Evolutionary conservation across 2,888 invertebrate genomes (phyloP).

Genomic region (Euphydryas editha): DNA sequence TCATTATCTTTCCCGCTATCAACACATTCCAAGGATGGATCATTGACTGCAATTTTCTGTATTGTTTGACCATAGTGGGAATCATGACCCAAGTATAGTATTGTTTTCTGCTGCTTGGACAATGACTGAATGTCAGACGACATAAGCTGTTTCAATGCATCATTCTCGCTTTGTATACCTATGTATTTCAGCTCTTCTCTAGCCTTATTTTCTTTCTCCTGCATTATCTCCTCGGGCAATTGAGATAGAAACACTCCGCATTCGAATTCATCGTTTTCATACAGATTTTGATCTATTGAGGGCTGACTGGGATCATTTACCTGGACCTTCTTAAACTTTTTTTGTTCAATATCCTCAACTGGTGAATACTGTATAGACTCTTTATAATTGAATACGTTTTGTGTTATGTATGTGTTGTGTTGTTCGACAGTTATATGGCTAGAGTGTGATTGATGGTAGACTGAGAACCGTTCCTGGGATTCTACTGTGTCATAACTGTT

Average conservation of each 20-base stretch:
- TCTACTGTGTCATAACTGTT: constrained; percentile 57
- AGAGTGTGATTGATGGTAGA: constrained; percentile 53
- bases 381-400: constrained; percentile 66
- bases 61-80: constrained; percentile 68
- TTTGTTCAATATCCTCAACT: constrained; percentile 54
- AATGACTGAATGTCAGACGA: constrained; percentile 64
- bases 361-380: constrained; percentile 54
- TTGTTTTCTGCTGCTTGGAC: constrained; percentile 69
- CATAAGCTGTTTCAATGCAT: constrained; percentile 72
- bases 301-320: constrained; percentile 46
- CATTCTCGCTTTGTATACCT: constrained; percentile 58
- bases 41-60: constrained; percentile 71
- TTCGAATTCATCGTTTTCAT: constrained; percentile 66
- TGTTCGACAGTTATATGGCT: constrained; percentile 64
- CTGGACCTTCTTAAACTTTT: constrained; percentile 52
- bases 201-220: constrained; percentile 58
- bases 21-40: constrained; percentile 60
- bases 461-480: constrained; percentile 53
- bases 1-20: constrained; percentile 51
- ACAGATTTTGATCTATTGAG: constrained; percentile 46
- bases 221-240: constrained; percentile 62
- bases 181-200: constrained; percentile 57
- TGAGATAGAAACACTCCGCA: constrained; percentile 67
- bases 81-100: constrained; percentile 67
- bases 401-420: constrained; percentile 68